These are phyloP conservation scores for Kobus ellipsiprymnus DNA, from an alignment of 2,113 vertebrate genomes.

Conservation along the genomic window DNA sequence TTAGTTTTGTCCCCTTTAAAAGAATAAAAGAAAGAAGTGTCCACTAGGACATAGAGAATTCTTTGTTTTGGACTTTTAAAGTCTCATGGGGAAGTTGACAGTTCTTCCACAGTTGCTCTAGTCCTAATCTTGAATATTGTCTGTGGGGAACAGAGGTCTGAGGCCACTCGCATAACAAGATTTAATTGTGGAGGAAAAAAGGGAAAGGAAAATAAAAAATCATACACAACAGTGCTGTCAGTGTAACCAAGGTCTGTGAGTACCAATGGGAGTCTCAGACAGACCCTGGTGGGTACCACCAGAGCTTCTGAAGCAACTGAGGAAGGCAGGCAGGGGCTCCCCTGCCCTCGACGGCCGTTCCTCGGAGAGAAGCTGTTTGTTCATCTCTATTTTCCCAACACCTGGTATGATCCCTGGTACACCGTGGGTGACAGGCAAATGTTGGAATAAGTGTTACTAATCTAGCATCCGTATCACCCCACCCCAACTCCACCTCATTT, in stretches of 20 bases:
- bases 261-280: no score
- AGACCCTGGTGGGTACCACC: no score
- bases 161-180: not conserved
- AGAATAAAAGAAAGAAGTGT: not conserved
- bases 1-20: not conserved
- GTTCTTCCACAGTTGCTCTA: not conserved
- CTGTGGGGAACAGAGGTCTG: not conserved
- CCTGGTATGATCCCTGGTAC: not conserved
- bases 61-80: not conserved
- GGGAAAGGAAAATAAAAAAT: not conserved
- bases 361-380: not conserved
- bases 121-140: no score
- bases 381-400: not conserved
- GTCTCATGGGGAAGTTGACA: not conserved
- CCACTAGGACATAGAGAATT: not conserved
- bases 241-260: not conserved
- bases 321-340: not conserved
- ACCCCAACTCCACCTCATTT: no score
- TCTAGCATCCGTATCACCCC: not conserved
- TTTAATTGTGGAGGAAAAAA: not conserved
- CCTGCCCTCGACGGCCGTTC: fast-evolving
- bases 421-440: not conserved
- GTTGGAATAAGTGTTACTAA: not conserved
- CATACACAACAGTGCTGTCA: no score
- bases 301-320: not conserved